These are phyloP conservation scores for Melinaea menophilus DNA, from an alignment of 2,888 invertebrate species.

Conservation along the genomic window DNA sequence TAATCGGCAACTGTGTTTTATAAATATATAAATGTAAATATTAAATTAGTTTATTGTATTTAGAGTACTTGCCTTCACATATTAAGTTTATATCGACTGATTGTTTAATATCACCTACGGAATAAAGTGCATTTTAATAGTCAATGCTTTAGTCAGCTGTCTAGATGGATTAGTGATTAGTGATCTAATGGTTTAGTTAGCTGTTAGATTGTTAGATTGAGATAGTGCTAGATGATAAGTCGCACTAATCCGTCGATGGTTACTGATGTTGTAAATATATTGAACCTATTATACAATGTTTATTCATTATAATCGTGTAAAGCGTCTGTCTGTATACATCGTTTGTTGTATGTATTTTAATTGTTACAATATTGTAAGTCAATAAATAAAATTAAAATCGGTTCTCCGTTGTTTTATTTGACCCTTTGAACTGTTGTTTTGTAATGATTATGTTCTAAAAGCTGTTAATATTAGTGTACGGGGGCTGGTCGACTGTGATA, in stretches of 20 bases:
- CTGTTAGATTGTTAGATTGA: constrained; percentile 4
- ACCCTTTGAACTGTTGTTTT: too few species aligned
- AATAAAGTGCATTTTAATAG: constrained; percentile 59
- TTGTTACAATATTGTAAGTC: constrained; percentile 61
- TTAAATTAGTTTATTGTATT: constrained; percentile 39
- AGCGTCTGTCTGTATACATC: constrained; percentile 38
- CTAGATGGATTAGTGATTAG: constrained; percentile 47
- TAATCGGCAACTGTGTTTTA: constrained; percentile 26
- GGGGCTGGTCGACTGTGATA: too few species aligned
- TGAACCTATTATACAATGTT: constrained; percentile 34
- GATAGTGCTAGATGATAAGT: constrained; percentile 7
- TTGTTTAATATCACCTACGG: constrained; percentile 61
- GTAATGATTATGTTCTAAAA: too few species aligned
- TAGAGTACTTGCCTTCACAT: constrained; percentile 70
- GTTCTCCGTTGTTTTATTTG: constrained; percentile 18
- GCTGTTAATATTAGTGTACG: too few species aligned
- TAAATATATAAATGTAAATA: constrained; percentile 43
- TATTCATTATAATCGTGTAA: constrained; percentile 35
- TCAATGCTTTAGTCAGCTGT: constrained; percentile 44
- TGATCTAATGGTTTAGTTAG: neutral
- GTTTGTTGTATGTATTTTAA: constrained; percentile 45
- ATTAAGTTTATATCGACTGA: constrained; percentile 65
- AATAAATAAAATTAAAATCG: constrained; percentile 58
- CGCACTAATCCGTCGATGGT: constrained; percentile 41
- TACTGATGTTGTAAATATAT: constrained; percentile 38